These are phyloP conservation scores for Ascidia mentula DNA, from an alignment of 23 tunicate genomes.

Conservation along the genomic window DNA sequence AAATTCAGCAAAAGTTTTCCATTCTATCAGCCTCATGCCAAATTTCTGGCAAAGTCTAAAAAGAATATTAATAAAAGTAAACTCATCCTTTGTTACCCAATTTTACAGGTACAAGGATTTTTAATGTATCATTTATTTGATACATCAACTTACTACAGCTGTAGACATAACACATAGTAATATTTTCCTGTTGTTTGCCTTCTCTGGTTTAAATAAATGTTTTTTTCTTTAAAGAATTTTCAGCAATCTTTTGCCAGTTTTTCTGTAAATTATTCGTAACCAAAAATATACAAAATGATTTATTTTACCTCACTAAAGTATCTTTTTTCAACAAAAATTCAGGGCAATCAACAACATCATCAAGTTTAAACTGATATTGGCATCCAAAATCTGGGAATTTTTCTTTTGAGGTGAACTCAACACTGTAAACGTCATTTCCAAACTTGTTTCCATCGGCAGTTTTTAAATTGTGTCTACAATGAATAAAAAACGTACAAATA, in stretches of 20 bases:
- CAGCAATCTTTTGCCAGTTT: neutral
- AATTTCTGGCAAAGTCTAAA: constrained; percentile 50
- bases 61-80: too few species aligned
- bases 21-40: constrained; percentile 80
- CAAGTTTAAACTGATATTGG: constrained; percentile 69
- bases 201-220: too few species aligned
- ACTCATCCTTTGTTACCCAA: too few species aligned
- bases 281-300: neutral
- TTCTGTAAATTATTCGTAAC: neutral
- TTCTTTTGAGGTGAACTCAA: constrained; percentile 55
- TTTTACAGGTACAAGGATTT: too few species aligned
- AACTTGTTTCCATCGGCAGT: constrained; percentile 21
- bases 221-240: too few species aligned
- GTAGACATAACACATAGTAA: too few species aligned
- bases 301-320: constrained; percentile 34
- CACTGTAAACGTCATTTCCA: constrained; percentile 83
- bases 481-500: too few species aligned
- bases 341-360: constrained; percentile 91
- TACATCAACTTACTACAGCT: too few species aligned
- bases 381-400: constrained; percentile 74
- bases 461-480: neutral
- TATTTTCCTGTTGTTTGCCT: too few species aligned
- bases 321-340: constrained; percentile 69
- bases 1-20: constrained; percentile 84
- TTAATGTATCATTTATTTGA: too few species aligned